Evolutionary conservation across 2,888 invertebrate genomes (phyloP).

Genomic region (Pterobdella sp.): DNA sequence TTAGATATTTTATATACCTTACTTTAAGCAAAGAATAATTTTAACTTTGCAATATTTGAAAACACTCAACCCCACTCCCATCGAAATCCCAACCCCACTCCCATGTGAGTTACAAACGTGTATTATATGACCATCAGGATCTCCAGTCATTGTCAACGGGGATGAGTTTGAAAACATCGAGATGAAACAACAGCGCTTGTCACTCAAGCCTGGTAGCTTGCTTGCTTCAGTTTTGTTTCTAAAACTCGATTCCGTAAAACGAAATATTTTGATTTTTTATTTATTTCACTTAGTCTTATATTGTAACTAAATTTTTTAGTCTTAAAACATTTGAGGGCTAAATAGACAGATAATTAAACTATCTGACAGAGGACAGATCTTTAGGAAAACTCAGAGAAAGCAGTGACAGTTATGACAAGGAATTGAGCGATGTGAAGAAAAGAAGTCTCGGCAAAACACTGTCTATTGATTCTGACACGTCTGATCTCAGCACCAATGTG

Average conservation of each 20-base stretch:
- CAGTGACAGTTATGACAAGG: conserved; percentile 64
- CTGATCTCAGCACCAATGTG: conserved; percentile 39
- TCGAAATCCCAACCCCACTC: neutral
- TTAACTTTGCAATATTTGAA: no score
- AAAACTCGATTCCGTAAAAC: no score
- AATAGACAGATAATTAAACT: no score
- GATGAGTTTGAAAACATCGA: conserved; percentile 51
- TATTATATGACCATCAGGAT: conserved; percentile 41
- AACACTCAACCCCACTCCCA: neutral
- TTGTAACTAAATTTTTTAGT: no score
- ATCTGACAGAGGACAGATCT: no score
- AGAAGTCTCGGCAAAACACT: conserved; percentile 60
- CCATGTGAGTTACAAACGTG: neutral
- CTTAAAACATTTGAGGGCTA: no score
- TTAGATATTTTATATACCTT: no score
- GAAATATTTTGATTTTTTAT: no score
- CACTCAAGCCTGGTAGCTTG: no score
- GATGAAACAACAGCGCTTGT: conserved; percentile 27
- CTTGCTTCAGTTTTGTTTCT: no score
- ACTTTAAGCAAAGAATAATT: no score
- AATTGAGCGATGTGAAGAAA: conserved; percentile 63
- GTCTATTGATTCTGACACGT: conserved; percentile 82
- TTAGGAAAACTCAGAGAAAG: neutral
- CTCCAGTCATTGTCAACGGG: conserved; percentile 50
- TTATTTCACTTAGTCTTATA: no score